phyloP scores from a whole-genome alignment of 2,797 vertebrate genomes.

The Myotis planiceps region DNA sequence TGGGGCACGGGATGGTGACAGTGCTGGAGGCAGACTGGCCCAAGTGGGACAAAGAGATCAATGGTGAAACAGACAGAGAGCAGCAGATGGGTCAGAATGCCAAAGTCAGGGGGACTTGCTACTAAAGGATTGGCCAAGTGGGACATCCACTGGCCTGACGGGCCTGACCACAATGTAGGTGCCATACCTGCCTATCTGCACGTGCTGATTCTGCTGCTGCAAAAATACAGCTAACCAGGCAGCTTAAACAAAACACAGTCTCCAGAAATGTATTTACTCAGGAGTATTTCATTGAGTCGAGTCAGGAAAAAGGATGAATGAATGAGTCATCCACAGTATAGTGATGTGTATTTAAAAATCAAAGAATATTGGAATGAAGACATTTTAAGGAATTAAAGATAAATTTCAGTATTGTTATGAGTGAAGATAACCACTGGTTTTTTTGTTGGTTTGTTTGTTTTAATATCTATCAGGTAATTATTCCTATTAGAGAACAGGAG shows the following conservation, averaged over 20 bases:
- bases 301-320: neutral
- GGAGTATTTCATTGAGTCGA: neutral
- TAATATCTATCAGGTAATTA: neutral
- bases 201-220: accelerated
- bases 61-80: neutral
- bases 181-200: neutral
- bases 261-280: neutral
- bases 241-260: neutral
- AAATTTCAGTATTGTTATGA: neutral
- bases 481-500: neutral
- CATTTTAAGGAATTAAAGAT: neutral
- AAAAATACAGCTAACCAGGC: neutral
- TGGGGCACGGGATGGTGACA: neutral
- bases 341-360: neutral
- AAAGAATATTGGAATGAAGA: neutral
- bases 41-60: neutral
- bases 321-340: neutral
- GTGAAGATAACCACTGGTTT: neutral
- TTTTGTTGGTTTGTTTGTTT: neutral
- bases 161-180: neutral
- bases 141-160: accelerated
- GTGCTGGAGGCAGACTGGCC: neutral
- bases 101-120: neutral
- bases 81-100: neutral
- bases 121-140: neutral